Evolutionary conservation across 2,888 invertebrate species (phyloP).

Genomic region (Gibbula magus): DNA sequence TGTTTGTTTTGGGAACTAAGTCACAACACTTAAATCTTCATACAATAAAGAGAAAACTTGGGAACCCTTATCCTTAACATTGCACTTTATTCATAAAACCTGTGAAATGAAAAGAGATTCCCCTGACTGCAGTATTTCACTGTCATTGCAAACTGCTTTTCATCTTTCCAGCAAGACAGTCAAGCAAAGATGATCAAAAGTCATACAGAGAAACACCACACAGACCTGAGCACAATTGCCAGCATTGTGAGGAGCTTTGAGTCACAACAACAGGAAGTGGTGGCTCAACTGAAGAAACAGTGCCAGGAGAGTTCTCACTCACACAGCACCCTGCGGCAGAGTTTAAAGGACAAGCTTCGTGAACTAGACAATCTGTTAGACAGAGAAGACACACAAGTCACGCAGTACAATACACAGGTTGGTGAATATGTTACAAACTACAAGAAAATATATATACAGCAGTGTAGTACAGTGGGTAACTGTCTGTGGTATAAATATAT

Average conservation of each 20-base stretch:
- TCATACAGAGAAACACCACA: constrained; percentile 13
- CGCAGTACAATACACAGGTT: constrained; percentile 8
- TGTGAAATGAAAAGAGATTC: too few species aligned
- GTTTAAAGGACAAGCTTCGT: constrained; percentile 32
- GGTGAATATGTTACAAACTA: too few species aligned
- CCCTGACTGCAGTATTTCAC: neutral
- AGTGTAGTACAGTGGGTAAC: too few species aligned
- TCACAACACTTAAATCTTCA: too few species aligned
- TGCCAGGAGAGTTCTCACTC: constrained; percentile 30
- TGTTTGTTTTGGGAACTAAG: too few species aligned
- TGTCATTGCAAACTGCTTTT: neutral
- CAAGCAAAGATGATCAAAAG: neutral
- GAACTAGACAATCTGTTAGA: constrained; percentile 27
- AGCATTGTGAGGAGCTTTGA: constrained; percentile 18
- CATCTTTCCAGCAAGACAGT: constrained; percentile 6
- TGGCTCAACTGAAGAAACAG: neutral
- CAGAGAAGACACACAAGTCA: neutral
- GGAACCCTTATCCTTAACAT: too few species aligned
- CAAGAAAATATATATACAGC: too few species aligned
- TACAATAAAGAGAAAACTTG: too few species aligned
- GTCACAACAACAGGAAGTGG: neutral
- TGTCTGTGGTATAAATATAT: too few species aligned
- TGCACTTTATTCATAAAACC: too few species aligned
- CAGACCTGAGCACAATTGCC: constrained; percentile 23
- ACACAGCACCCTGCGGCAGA: constrained; percentile 24